Conservation (phyloP, 35 echinoderm and acorn worm species). For the Eucidaris tribuloides region DNA sequence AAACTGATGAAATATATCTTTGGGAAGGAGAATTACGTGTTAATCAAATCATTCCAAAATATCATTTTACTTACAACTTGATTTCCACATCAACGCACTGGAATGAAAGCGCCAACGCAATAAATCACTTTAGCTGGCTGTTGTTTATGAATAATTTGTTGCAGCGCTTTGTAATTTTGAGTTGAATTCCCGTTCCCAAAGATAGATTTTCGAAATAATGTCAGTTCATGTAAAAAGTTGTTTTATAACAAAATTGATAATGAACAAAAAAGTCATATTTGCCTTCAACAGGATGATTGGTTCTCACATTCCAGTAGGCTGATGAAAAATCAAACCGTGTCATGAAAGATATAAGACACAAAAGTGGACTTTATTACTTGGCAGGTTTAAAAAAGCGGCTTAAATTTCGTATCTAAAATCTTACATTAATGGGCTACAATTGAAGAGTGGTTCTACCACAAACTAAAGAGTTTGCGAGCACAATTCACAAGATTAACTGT, state of each 20-base stretch:
- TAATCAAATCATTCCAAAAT: not conserved
- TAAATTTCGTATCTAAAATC: not conserved
- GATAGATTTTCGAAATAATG: not conserved
- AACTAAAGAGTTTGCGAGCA: too few relatives aligned
- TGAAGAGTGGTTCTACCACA: too few relatives aligned
- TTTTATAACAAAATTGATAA: too few relatives aligned
- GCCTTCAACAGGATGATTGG: slow-evolving; percentile 26
- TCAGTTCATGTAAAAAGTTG: too few relatives aligned
- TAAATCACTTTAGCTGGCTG: not conserved
- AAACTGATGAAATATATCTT: too few relatives aligned
- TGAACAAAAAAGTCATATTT: too few relatives aligned
- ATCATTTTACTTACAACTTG: not conserved
- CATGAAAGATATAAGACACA: too few relatives aligned
- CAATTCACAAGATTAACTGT: too few relatives aligned
- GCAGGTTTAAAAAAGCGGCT: too few relatives aligned
- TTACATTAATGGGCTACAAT: too few relatives aligned
- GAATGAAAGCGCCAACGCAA: slow-evolving; percentile 18
- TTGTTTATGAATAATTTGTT: not conserved
- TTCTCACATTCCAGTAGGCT: slow-evolving; percentile 40
- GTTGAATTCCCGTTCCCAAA: slow-evolving; percentile 26
- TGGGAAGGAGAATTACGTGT: slow-evolving; percentile 17
- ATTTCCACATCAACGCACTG: slow-evolving; percentile 15
- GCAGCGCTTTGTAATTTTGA: not conserved
- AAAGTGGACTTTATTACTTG: too few relatives aligned
- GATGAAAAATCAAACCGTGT: not conserved